Conservation (phyloP, 2,113 vertebrate species). For the Spilogale gracilis region DNA sequence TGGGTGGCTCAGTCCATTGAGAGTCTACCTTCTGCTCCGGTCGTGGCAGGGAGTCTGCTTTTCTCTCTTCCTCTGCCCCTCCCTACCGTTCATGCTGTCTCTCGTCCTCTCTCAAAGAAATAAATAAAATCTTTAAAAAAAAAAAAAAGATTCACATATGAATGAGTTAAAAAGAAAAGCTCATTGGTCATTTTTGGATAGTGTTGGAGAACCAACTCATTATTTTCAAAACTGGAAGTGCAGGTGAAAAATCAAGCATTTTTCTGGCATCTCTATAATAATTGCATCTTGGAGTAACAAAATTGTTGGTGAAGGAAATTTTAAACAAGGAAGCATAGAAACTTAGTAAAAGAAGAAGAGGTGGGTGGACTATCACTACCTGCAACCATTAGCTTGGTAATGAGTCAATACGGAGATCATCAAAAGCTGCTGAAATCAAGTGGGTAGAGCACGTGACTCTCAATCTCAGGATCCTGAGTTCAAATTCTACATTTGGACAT, state of each 20-base stretch:
- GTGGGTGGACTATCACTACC: neutral
- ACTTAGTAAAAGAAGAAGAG: neutral
- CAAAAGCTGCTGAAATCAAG: neutral
- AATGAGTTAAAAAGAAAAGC: neutral
- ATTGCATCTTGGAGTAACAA: conserved; percentile 20
- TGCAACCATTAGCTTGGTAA: neutral
- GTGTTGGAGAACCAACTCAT: neutral
- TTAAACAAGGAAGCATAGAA: conserved; percentile 43
- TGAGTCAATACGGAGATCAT: neutral
- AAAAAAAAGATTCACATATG: neutral
- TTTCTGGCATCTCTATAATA: neutral
- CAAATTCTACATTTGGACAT: neutral
- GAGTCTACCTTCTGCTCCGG: neutral
- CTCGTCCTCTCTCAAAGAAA: neutral
- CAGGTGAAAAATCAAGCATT: neutral
- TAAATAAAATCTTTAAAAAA: neutral
- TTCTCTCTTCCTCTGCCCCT: neutral
- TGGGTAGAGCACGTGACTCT: neutral
- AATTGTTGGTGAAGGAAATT: neutral
- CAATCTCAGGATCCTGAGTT: neutral
- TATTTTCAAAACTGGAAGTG: conserved; percentile 53
- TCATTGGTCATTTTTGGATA: conserved; percentile 21
- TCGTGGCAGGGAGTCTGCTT: neutral
- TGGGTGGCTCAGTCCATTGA: neutral
- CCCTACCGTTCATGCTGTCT: neutral